phyloP scores from a whole-genome alignment of 30 jellyfish, hydroid and myxozoan species.

The Chrysaora quinquecirrha region DNA sequence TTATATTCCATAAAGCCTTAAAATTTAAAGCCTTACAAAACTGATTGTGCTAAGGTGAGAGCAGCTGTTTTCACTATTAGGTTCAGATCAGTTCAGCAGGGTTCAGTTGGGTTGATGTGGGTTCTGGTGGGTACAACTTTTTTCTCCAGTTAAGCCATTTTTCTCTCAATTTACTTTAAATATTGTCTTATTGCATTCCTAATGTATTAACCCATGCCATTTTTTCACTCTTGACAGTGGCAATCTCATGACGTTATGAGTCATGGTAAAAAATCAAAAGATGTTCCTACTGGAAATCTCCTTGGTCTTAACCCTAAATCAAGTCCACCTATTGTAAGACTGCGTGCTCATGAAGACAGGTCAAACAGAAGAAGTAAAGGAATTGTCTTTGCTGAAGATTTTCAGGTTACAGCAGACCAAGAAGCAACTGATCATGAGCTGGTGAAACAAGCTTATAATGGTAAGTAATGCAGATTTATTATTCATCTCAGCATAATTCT shows the following conservation, averaged over 20 bases:
- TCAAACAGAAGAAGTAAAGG: constrained; percentile 56
- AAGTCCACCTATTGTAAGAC: constrained; percentile 30
- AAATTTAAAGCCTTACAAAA: too few species aligned
- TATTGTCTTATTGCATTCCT: too few species aligned
- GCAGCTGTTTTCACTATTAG: too few species aligned
- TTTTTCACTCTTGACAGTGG: too few species aligned
- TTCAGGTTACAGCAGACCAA: constrained; percentile 58
- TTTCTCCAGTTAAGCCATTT: too few species aligned
- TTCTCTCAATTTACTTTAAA: too few species aligned
- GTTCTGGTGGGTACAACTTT: too few species aligned
- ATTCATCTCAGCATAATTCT: neutral
- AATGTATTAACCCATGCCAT: too few species aligned
- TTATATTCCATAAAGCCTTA: too few species aligned
- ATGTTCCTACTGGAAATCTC: constrained; percentile 26
- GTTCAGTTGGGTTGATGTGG: too few species aligned
- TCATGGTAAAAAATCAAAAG: neutral
- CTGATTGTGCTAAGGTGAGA: too few species aligned
- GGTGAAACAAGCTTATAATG: constrained; percentile 47
- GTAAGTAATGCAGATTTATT: constrained; percentile 8
- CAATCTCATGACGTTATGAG: constrained; percentile 25
- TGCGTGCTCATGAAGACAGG: constrained; percentile 17
- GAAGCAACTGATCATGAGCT: constrained; percentile 58
- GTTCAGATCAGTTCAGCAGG: too few species aligned
- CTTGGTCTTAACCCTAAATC: constrained; percentile 18
- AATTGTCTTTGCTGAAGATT: constrained; percentile 48